Conservation (phyloP, 2,888 invertebrate species). For the Drosophila anomalipes region DNA sequence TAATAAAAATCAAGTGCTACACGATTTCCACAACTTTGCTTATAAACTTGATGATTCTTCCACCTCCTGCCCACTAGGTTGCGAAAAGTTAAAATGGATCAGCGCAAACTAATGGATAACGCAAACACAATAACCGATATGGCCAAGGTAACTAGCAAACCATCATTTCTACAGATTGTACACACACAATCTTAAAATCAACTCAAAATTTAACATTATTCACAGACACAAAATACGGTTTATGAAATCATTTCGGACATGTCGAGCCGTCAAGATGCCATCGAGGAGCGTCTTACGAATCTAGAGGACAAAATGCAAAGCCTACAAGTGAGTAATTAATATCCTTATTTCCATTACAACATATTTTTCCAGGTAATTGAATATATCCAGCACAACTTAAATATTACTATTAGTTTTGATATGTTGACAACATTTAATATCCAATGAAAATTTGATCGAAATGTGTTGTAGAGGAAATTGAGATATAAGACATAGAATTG, state of each 20-base stretch:
- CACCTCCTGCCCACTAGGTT: constrained; percentile 88
- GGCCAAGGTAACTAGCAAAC: constrained; percentile 94
- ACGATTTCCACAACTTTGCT: constrained; percentile 26
- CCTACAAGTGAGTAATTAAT: constrained; percentile 88
- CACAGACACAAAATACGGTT: constrained; percentile 98
- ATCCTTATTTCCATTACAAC: background rate
- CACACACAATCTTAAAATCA: background rate
- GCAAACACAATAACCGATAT: constrained; percentile 99
- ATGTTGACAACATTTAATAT: background rate
- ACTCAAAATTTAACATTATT: constrained; percentile 10
- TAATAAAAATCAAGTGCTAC: constrained; percentile 3
- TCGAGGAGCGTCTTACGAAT: constrained; percentile 96
- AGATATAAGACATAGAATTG: background rate
- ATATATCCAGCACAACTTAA: too few relatives aligned
- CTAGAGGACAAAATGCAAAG: constrained; percentile 96
- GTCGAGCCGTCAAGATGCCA: constrained; percentile 96
- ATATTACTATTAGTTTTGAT: background rate
- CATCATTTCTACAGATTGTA: background rate
- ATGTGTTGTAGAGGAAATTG: background rate
- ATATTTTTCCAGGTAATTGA: background rate
- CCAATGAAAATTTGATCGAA: background rate
- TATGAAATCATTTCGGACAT: constrained; percentile 99
- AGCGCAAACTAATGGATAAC: constrained; percentile 99
- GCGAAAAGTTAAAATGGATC: constrained; percentile 99
- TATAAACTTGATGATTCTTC: constrained; percentile 68